Conservation (phyloP, 1,140 invertebrate species). For the Arion vulgaris region DNA sequence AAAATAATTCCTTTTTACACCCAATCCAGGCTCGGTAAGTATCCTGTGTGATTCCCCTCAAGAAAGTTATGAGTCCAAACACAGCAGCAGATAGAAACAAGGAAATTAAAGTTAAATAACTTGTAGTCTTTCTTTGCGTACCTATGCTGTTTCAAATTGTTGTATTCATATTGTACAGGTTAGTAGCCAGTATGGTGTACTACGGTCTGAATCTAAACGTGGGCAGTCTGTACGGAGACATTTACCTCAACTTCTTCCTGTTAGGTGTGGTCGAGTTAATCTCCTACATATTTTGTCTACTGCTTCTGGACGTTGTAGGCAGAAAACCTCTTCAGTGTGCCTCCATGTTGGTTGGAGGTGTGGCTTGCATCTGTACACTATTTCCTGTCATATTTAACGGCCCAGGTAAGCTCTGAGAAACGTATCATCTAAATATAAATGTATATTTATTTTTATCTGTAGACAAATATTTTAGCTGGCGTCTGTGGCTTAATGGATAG, state of each 20-base stretch:
- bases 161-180: conserved; percentile 45
- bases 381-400: conserved; percentile 55
- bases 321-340: conserved; percentile 55
- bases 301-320: conserved; percentile 57
- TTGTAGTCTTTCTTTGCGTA: no score
- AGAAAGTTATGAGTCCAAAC: no score
- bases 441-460: no score
- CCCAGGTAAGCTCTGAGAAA: conserved; percentile 52
- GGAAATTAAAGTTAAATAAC: no score
- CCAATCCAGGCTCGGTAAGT: no score
- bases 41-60: no score
- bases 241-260: conserved; percentile 67
- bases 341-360: conserved; percentile 57
- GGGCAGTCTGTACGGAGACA: conserved; percentile 57
- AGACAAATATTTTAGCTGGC: no score
- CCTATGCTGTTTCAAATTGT: no score
- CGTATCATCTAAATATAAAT: no score
- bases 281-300: conserved; percentile 69
- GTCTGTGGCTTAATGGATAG: no score
- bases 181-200: conserved; percentile 59
- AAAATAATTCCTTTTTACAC: no score
- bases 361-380: conserved; percentile 59
- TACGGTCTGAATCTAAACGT: conserved; percentile 75
- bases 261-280: conserved; percentile 83
- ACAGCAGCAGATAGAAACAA: no score